These are phyloP conservation scores for Anarsia innoxiella DNA, from an alignment of 2,888 invertebrate genomes.

Conservation along the genomic window DNA sequence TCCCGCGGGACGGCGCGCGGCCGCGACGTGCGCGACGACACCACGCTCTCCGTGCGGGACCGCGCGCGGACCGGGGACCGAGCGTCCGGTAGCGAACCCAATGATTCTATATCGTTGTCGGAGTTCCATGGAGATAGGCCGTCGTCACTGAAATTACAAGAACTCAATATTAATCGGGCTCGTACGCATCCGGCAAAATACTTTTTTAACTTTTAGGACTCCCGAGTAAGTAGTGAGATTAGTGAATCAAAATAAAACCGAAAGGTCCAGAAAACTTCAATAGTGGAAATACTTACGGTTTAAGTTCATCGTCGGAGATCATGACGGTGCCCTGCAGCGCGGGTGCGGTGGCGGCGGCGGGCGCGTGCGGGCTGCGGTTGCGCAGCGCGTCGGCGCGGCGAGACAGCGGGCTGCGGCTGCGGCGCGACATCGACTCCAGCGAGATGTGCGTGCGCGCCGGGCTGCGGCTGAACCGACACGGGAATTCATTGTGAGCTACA, in stretches of 20 bases:
- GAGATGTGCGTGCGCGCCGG: conserved; percentile 29
- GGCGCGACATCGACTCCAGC: conserved; percentile 24
- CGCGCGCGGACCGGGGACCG: conserved; percentile 27
- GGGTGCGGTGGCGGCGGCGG: conserved; percentile 37
- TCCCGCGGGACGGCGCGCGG: conserved; percentile 8
- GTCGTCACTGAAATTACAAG: conserved; percentile 49
- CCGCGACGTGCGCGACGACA: conserved; percentile 20
- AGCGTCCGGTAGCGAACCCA: conserved; percentile 37
- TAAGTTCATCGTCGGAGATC: conserved; percentile 62
- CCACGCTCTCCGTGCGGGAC: conserved; percentile 26
- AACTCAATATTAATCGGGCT: no score
- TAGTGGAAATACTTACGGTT: conserved; percentile 33
- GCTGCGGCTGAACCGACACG: no score
- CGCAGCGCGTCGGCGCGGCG: conserved; percentile 38
- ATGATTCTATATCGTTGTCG: conserved; percentile 43
- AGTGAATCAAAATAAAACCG: not conserved
- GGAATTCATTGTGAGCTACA: no score
- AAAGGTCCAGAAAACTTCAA: not conserved
- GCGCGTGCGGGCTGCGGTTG: conserved; percentile 36
- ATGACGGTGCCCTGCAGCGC: conserved; percentile 65
- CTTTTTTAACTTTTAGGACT: no score
- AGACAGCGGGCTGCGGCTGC: conserved; percentile 55
- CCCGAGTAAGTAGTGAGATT: no score
- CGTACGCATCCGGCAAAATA: no score
- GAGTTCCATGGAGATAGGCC: conserved; percentile 59